phyloP scores from a whole-genome alignment of 2,113 vertebrate species.

The Stegostoma tigrinum region DNA sequence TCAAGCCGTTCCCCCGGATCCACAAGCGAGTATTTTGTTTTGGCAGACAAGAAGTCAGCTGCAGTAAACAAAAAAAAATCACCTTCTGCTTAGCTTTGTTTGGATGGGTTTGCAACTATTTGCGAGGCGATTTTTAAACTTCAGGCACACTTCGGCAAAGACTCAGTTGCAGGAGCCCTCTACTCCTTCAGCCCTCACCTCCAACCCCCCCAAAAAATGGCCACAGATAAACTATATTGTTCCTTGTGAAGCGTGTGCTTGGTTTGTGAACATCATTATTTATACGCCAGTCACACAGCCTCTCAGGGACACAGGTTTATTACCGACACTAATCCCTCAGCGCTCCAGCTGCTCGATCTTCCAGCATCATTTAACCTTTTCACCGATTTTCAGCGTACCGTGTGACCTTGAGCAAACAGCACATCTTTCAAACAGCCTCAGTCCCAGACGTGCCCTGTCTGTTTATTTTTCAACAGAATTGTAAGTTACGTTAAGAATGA shows the following conservation, averaged over 20 bases:
- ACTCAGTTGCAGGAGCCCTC: not conserved
- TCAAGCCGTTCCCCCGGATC: not conserved
- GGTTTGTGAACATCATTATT: not conserved
- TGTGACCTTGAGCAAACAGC: slow-evolving; percentile 14
- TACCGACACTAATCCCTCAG: not conserved
- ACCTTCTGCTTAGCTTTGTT: not conserved
- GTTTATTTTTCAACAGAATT: not conserved
- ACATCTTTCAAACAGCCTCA: not conserved
- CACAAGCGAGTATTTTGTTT: not conserved
- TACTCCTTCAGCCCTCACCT: too few species aligned
- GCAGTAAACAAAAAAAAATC: not conserved
- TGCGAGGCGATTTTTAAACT: not conserved
- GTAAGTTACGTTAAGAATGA: not conserved
- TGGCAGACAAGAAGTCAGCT: not conserved
- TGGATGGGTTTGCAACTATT: not conserved
- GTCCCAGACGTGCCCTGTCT: not conserved
- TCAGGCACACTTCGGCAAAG: not conserved
- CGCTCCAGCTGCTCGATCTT: slow-evolving; percentile 11
- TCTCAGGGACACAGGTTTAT: not conserved
- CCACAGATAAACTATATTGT: not conserved
- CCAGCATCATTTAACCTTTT: slow-evolving; percentile 13
- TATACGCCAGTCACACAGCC: not conserved
- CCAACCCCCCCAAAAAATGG: not conserved
- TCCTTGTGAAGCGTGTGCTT: not conserved
- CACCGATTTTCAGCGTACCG: not conserved